Conservation (phyloP, 2,888 invertebrate genomes). For the Oscheius sp. region DNA sequence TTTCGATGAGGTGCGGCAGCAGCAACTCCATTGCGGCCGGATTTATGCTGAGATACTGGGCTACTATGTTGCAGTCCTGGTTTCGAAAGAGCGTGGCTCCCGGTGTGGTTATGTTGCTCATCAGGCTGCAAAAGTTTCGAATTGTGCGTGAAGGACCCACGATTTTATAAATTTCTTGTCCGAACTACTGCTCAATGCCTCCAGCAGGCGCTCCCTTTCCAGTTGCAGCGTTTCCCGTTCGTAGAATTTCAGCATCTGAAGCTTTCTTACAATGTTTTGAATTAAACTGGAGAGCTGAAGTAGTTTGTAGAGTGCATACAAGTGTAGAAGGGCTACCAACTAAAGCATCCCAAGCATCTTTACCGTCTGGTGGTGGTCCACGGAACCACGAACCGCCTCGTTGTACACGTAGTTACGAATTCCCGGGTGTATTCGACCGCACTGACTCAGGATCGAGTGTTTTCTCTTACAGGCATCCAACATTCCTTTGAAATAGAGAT, state of each 20-base stretch:
- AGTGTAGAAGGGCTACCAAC: too few relatives aligned
- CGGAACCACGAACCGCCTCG: conserved; percentile 62
- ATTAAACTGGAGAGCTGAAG: too few relatives aligned
- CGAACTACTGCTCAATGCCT: conserved; percentile 61
- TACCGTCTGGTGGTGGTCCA: conserved; percentile 57
- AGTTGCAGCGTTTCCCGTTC: conserved; percentile 58
- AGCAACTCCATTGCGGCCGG: conserved; percentile 54
- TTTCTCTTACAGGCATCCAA: conserved; percentile 46
- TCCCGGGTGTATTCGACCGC: conserved; percentile 62
- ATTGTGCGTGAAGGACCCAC: conserved; percentile 35
- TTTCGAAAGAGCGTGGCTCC: conserved; percentile 55
- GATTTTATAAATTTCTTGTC: conserved; percentile 64
- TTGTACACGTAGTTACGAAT: conserved; percentile 64
- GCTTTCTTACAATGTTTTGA: not conserved
- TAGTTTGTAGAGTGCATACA: too few relatives aligned
- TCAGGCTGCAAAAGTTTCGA: conserved; percentile 48
- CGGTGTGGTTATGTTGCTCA: conserved; percentile 60
- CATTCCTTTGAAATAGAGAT: conserved; percentile 41
- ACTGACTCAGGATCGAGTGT: conserved; percentile 49
- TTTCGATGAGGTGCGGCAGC: conserved; percentile 63
- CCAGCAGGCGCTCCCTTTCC: conserved; percentile 61
- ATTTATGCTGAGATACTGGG: conserved; percentile 51
- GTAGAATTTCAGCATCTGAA: conserved; percentile 42
- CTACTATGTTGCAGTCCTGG: conserved; percentile 63
- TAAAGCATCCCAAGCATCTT: too few relatives aligned